Evolutionary conservation across 2,888 invertebrate genomes (phyloP).

Genomic region (Pardosa pseudoannulata): DNA sequence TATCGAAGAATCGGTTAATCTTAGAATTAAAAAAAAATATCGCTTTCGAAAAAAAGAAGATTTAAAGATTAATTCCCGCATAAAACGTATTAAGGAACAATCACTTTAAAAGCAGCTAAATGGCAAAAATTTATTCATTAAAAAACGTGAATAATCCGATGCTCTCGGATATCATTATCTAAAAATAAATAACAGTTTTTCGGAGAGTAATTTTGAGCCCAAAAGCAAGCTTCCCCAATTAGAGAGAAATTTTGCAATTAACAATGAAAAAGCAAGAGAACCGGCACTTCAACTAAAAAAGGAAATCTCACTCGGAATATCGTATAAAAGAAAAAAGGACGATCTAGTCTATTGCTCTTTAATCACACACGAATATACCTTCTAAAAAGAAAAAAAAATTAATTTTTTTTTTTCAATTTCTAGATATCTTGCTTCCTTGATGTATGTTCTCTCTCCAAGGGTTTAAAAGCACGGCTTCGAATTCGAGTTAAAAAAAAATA

Average conservation of each 20-base stretch:
- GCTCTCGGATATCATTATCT: neutral
- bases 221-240: neutral
- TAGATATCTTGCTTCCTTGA: neutral
- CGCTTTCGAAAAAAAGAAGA: too few species aligned
- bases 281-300: neutral
- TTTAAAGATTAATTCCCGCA: too few species aligned
- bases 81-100: too few species aligned
- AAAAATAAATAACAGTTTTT: neutral
- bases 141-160: neutral
- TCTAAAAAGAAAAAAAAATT: neutral
- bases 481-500: neutral
- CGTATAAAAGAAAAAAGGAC: neutral
- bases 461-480: neutral
- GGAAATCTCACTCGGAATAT: neutral
- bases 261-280: neutral
- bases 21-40: too few species aligned
- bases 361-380: slow-evolving; percentile 28
- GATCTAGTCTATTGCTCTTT: slow-evolving; percentile 7
- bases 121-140: neutral
- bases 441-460: neutral
- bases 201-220: neutral
- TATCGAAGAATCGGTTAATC: too few species aligned
- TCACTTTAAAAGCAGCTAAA: neutral
- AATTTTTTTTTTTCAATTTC: slow-evolving; percentile 8
- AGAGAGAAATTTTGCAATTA: slow-evolving; percentile 4